phyloP scores from a whole-genome alignment of 2,888 invertebrate species.

The Netelia fuscicornis region DNA sequence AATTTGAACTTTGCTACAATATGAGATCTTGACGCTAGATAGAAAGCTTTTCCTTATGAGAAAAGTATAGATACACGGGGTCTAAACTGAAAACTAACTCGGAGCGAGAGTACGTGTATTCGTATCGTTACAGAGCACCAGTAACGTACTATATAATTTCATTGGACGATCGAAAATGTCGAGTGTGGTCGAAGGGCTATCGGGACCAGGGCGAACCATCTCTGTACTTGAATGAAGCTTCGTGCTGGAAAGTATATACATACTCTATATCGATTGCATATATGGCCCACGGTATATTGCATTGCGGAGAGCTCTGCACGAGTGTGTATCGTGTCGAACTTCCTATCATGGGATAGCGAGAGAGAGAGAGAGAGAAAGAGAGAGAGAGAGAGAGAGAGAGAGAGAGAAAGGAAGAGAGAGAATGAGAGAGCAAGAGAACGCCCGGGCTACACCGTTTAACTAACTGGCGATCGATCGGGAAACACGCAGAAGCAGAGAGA shows the following conservation, averaged over 20 bases:
- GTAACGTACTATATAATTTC: constrained; percentile 31
- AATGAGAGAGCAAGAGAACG: constrained; percentile 51
- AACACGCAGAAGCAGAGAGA: constrained; percentile 46
- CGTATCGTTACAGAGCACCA: background rate
- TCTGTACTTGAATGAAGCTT: constrained; percentile 29
- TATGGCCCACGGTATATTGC: constrained; percentile 15
- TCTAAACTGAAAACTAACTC: constrained; percentile 20
- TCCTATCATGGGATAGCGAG: constrained; percentile 41
- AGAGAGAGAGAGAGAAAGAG: constrained; percentile 43
- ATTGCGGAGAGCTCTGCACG: constrained; percentile 13
- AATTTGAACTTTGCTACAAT: no score
- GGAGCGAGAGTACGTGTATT: constrained; percentile 14
- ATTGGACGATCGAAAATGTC: constrained; percentile 36
- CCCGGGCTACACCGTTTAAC: constrained; percentile 56
- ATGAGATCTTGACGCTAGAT: no score
- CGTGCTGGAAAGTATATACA: constrained; percentile 14
- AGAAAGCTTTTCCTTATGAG: no score
- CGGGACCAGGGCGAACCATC: constrained; percentile 8
- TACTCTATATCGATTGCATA: background rate
- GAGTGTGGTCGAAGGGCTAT: constrained; percentile 36
- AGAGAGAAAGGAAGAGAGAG: constrained; percentile 40
- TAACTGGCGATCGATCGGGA: constrained; percentile 54
- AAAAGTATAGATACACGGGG: background rate
- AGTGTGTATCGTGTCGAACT: constrained; percentile 53
- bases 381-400: constrained; percentile 38